Conservation (phyloP, 2,888 invertebrate species). For the Drosophila ezoana region DNA sequence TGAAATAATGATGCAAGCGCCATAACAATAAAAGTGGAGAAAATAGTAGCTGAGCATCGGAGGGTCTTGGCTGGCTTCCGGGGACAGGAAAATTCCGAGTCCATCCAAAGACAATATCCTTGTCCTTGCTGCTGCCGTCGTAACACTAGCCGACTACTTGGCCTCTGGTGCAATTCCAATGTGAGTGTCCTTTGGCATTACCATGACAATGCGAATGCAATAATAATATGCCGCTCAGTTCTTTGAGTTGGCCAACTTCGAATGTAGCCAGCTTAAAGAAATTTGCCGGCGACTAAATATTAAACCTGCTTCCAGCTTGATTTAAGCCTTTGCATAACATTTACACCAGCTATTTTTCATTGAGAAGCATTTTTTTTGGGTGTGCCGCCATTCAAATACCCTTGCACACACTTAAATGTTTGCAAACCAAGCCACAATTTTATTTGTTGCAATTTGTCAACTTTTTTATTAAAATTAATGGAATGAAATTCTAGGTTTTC, state of each 20-base stretch:
- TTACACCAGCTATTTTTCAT: neutral
- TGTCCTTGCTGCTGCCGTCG: conserved; percentile 20
- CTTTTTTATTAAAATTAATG: too few relatives aligned
- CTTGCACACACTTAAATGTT: too few relatives aligned
- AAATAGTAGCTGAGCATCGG: conserved; percentile 22
- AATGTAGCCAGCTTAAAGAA: conserved; percentile 15
- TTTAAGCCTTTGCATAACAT: neutral
- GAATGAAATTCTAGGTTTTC: too few relatives aligned
- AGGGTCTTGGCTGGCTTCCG: neutral
- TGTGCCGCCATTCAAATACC: too few relatives aligned
- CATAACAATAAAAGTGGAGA: conserved; percentile 72
- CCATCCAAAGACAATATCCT: conserved; percentile 60
- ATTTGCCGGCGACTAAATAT: neutral
- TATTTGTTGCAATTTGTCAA: too few relatives aligned
- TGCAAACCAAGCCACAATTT: too few relatives aligned
- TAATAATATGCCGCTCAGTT: conserved; percentile 3
- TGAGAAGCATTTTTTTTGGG: neutral
- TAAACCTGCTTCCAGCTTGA: conserved; percentile 5
- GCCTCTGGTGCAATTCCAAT: conserved; percentile 8
- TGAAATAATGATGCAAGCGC: conserved; percentile 76
- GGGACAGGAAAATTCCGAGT: conserved; percentile 18
- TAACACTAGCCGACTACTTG: conserved; percentile 28
- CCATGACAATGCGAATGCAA: conserved; percentile 35
- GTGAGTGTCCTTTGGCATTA: conserved; percentile 22
- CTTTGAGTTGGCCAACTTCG: conserved; percentile 3